phyloP scores from a whole-genome alignment of 2,113 vertebrate genomes.

The Procavia capensis region DNA sequence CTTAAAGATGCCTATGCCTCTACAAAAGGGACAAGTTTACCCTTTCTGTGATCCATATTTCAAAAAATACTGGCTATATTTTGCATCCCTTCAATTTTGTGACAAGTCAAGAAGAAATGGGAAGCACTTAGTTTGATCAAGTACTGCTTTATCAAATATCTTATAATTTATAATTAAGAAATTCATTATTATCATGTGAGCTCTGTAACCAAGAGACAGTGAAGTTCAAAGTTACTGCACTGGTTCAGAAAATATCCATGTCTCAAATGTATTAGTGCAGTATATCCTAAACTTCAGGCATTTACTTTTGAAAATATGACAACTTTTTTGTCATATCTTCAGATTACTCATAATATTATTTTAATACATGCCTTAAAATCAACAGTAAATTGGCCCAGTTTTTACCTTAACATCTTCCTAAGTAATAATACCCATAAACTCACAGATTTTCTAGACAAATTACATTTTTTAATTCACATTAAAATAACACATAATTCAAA shows the following conservation, averaged over 20 bases:
- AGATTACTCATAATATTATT: neutral
- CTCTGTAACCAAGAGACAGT: neutral
- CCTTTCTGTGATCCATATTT: neutral
- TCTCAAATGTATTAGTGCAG: neutral
- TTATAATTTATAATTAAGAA: neutral
- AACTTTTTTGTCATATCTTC: neutral
- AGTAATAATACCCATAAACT: neutral
- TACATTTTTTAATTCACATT: neutral
- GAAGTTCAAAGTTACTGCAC: neutral
- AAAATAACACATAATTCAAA: neutral
- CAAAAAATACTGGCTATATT: neutral
- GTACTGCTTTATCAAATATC: neutral
- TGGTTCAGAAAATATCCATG: neutral
- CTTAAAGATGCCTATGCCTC: neutral
- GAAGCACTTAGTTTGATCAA: neutral
- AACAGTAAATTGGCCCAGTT: neutral
- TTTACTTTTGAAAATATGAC: too few species aligned
- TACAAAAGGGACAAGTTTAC: neutral
- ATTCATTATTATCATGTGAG: neutral
- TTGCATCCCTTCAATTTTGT: neutral
- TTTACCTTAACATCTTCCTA: slow-evolving; percentile 20
- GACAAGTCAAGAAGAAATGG: neutral
- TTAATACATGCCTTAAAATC: neutral
- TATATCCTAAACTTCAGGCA: neutral
- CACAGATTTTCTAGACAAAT: neutral